phyloP scores from a whole-genome alignment of 2,888 invertebrate species.

The Drosophila neutralis region DNA sequence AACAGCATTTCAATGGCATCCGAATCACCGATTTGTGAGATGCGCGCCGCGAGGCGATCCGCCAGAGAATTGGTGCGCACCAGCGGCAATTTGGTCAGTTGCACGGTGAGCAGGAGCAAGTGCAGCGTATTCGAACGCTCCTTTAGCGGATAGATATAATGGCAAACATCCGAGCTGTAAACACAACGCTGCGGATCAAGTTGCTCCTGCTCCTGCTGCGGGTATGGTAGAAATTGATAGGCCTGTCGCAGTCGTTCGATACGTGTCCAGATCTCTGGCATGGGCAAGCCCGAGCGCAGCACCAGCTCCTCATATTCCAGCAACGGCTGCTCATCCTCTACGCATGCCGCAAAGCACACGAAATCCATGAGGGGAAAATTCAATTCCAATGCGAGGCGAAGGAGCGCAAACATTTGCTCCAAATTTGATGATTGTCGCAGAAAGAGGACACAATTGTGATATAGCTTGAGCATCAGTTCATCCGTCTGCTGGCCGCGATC shows the following conservation, averaged over 20 bases:
- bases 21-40: constrained; percentile 81
- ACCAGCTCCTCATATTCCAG: constrained; percentile 88
- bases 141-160: constrained; percentile 89
- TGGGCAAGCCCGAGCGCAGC: constrained; percentile 88
- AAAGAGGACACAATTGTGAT: constrained; percentile 85
- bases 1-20: constrained; percentile 86
- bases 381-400: constrained; percentile 89
- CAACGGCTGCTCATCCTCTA: constrained; percentile 79
- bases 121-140: constrained; percentile 87
- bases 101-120: constrained; percentile 87
- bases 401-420: constrained; percentile 90
- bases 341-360: constrained; percentile 74
- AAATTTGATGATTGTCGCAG: constrained; percentile 90
- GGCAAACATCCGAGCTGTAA: constrained; percentile 87
- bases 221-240: constrained; percentile 89
- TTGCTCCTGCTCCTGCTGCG: constrained; percentile 61
- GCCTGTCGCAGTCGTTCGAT: constrained; percentile 90
- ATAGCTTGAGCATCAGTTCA: constrained; percentile 85
- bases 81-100: constrained; percentile 87
- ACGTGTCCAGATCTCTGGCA: constrained; percentile 90
- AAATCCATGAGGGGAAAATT: constrained; percentile 86
- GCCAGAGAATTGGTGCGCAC: constrained; percentile 85
- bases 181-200: constrained; percentile 89
- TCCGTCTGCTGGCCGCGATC: constrained; percentile 62
- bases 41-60: constrained; percentile 82